A percentile compares a stretch with the other conserved stretches of the same genome.
Evolutionary conservation across 1,140 invertebrate genomes (phyloP).

Genomic region (Pemphigus obesinymphae): DNA sequence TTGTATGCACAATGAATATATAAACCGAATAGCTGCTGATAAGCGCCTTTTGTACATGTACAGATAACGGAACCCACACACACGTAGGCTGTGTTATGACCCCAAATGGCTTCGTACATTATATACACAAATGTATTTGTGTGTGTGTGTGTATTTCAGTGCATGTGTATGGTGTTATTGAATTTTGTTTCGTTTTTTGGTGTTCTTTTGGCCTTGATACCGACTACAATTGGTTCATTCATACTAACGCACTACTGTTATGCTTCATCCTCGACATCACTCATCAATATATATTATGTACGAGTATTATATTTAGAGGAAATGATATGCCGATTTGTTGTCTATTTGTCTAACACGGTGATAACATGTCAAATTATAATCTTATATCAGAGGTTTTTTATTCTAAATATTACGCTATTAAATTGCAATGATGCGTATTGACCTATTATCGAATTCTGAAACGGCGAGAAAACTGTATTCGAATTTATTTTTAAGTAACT

Average conservation of each 20-base stretch:
- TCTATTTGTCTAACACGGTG: too few species aligned
- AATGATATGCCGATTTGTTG: neutral
- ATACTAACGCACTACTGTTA: neutral
- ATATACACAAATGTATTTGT: neutral
- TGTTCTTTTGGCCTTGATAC: constrained; percentile 12
- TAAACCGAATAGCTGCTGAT: neutral
- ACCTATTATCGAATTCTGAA: too few species aligned
- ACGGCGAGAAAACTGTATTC: too few species aligned
- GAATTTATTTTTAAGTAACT: too few species aligned
- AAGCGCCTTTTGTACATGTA: neutral
- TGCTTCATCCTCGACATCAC: too few species aligned
- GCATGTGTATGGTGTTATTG: neutral
- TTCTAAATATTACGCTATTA: too few species aligned
- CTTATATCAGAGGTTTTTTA: too few species aligned
- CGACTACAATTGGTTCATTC: constrained; percentile 10
- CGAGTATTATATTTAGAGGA: neutral
- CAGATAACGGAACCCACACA: constrained; percentile 16
- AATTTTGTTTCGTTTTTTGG: neutral
- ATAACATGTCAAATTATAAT: too few species aligned
- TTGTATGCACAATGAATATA: neutral
- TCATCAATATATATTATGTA: too few species aligned
- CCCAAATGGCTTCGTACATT: neutral
- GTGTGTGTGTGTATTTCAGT: neutral
- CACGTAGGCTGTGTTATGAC: neutral
- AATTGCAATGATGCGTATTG: too few species aligned